phyloP scores from a whole-genome alignment of 2,888 invertebrate species.

The Cosmia trapezina region DNA sequence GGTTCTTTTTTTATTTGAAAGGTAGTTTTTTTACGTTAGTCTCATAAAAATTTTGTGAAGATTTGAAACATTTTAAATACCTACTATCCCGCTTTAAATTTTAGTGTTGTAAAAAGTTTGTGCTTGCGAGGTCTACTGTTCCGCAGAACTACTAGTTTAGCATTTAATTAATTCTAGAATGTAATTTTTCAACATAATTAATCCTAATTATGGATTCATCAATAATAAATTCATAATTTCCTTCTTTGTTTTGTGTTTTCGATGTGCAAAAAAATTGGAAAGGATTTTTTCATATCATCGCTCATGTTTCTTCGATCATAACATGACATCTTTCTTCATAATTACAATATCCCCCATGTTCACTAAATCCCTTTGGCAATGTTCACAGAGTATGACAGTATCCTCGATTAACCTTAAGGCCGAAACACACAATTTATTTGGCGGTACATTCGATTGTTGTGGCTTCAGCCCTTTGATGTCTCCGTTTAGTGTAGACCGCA shows the following conservation, averaged over 20 bases:
- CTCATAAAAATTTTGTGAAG: too few species aligned
- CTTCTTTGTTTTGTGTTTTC: not conserved
- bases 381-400: conserved; percentile 26
- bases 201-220: too few species aligned
- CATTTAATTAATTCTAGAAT: too few species aligned
- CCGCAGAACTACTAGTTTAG: too few species aligned
- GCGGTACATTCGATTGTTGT: conserved; percentile 51
- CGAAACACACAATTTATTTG: conserved; percentile 39
- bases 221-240: not conserved
- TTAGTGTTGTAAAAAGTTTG: too few species aligned
- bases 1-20: too few species aligned
- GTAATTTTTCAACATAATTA: too few species aligned
- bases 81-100: too few species aligned
- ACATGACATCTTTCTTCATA: conserved; percentile 1
- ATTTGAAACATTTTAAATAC: too few species aligned
- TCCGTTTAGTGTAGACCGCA: conserved; percentile 42
- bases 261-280: too few species aligned
- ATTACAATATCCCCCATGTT: conserved; percentile 10
- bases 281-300: not conserved
- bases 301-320: not conserved
- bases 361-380: conserved; percentile 10
- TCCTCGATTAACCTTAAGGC: conserved; percentile 30
- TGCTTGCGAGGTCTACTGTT: too few species aligned
- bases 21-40: too few species aligned
- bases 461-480: conserved; percentile 52